Evolutionary conservation across 2,797 vertebrate species (phyloP).

Genomic region (Distichodus sexfasciatus): DNA sequence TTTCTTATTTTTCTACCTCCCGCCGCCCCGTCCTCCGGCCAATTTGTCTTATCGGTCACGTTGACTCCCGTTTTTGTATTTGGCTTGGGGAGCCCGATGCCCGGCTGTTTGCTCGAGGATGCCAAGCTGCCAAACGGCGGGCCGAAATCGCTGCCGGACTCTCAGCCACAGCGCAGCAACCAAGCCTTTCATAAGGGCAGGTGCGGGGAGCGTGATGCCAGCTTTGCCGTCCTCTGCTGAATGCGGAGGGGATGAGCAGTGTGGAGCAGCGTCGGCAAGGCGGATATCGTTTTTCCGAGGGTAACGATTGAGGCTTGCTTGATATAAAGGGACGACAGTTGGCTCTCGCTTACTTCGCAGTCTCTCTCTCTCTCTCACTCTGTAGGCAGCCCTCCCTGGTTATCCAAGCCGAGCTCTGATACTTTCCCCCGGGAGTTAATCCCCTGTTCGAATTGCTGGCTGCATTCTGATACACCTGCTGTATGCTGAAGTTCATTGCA

Average conservation of each 20-base stretch:
- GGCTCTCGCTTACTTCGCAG: constrained; percentile 49
- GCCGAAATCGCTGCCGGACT: constrained; percentile 41
- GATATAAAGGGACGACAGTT: constrained; percentile 70
- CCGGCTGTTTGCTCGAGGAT: constrained; percentile 67
- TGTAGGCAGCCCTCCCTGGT: background rate
- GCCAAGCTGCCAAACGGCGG: constrained; percentile 57
- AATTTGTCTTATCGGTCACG: constrained; percentile 77
- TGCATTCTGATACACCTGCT: constrained; percentile 9
- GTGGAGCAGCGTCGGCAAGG: constrained; percentile 57
- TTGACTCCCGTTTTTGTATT: constrained; percentile 75
- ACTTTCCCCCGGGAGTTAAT: background rate
- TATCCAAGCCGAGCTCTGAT: too few species aligned
- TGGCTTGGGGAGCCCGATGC: constrained; percentile 68
- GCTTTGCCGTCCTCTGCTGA: constrained; percentile 5
- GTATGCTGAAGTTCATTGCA: constrained; percentile 10
- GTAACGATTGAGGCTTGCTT: constrained; percentile 69
- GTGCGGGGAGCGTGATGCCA: constrained; percentile 51
- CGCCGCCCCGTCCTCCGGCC: constrained; percentile 54
- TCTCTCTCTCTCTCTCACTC: background rate
- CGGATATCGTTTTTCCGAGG: constrained; percentile 70
- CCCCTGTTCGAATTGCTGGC: background rate
- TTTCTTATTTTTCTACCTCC: constrained; percentile 51
- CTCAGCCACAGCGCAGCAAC: constrained; percentile 63
- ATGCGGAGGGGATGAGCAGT: constrained; percentile 66
- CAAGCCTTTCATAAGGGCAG: constrained; percentile 66